These are phyloP conservation scores for Epinephelus malabaricus DNA, from an alignment of 2,797 vertebrate genomes.

Conservation along the genomic window DNA sequence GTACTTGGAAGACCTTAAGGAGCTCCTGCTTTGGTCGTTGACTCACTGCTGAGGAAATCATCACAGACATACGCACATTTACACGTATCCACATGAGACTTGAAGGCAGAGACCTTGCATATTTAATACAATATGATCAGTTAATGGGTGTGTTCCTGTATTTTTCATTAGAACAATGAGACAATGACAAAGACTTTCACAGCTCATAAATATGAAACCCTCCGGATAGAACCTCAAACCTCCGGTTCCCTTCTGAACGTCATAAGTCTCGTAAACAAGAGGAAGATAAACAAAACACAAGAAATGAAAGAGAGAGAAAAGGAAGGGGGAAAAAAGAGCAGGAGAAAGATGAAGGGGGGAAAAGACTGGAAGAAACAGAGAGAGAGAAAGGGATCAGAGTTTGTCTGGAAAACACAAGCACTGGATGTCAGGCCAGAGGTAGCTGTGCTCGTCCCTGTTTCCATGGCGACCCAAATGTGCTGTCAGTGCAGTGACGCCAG, in stretches of 20 bases:
- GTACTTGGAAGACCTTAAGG: constrained; percentile 20
- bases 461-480: constrained; percentile 85
- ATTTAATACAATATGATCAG: constrained; percentile 10
- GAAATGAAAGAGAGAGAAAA: not conserved
- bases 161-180: constrained; percentile 33
- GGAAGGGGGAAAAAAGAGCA: not conserved
- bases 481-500: constrained; percentile 81
- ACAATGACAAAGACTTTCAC: constrained; percentile 25
- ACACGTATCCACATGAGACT: not conserved
- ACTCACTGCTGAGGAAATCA: constrained; percentile 6
- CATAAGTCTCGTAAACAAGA: constrained; percentile 39
- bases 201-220: constrained; percentile 27
- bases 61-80: not conserved
- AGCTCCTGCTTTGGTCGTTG: constrained; percentile 5
- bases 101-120: not conserved
- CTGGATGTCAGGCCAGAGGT: constrained; percentile 69
- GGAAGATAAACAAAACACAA: not conserved
- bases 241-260: constrained; percentile 45
- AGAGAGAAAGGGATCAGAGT: constrained; percentile 47
- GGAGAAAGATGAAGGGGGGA: not conserved
- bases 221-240: constrained; percentile 40
- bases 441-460: constrained; percentile 84
- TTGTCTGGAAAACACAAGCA: constrained; percentile 63
- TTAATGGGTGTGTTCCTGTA: constrained; percentile 4
- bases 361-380: not conserved